A percentile compares a stretch with the other conserved stretches of the same genome.
Evolutionary conservation across 2,888 invertebrate genomes (phyloP).

Genomic region (Theodoxus fluviatilis): DNA sequence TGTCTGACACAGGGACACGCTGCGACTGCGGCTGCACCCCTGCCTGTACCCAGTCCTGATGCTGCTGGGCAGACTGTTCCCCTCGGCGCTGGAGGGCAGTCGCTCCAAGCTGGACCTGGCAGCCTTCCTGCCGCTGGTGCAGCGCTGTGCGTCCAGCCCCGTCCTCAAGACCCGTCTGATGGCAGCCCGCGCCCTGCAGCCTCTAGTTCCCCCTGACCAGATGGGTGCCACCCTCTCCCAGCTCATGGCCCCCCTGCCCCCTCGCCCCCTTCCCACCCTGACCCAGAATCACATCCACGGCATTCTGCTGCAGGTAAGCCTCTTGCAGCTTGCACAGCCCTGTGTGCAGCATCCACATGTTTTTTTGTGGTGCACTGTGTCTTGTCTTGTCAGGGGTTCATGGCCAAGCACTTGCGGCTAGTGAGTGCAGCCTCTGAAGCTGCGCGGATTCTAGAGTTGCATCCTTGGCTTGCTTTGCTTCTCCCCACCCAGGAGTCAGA

Average conservation of each 20-base stretch:
- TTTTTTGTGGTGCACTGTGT: no score
- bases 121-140: slow-evolving; percentile 71
- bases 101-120: slow-evolving; percentile 75
- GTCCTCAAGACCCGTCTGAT: slow-evolving; percentile 77
- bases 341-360: no score
- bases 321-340: no score
- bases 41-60: slow-evolving; percentile 80
- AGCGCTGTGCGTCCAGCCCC: slow-evolving; percentile 73
- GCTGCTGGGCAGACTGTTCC: slow-evolving; percentile 80
- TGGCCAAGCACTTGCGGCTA: no score
- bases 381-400: no score
- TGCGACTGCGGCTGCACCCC: slow-evolving; percentile 66
- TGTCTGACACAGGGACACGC: no score
- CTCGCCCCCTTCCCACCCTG: slow-evolving; percentile 38
- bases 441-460: no score
- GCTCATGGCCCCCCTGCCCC: slow-evolving; percentile 62
- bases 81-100: slow-evolving; percentile 76
- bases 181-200: slow-evolving; percentile 76
- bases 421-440: no score
- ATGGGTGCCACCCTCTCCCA: slow-evolving; percentile 53
- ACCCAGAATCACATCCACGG: slow-evolving; percentile 75
- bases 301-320: slow-evolving; percentile 72
- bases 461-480: no score
- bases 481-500: no score
- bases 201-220: slow-evolving; percentile 69